Conservation (phyloP, 2,797 vertebrate species). For the Sphaeramia orbicularis region DNA sequence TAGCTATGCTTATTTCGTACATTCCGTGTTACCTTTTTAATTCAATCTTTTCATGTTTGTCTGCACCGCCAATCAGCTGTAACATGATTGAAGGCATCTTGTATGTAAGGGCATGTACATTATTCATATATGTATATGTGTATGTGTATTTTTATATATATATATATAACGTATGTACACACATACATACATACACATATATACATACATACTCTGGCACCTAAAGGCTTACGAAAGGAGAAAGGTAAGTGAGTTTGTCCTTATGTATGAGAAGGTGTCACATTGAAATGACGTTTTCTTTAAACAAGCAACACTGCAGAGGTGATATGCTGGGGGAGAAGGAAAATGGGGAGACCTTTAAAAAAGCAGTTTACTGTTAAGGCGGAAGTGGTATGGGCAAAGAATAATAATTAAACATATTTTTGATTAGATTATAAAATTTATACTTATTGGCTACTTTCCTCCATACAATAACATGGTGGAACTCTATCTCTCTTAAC, state of each 20-base stretch:
- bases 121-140: too few species aligned
- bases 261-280: not conserved
- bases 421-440: not conserved
- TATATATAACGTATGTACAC: too few species aligned
- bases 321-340: constrained; percentile 17
- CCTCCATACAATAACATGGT: not conserved
- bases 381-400: not conserved
- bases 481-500: not conserved
- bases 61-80: not conserved
- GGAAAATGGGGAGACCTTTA: constrained; percentile 20
- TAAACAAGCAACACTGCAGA: constrained; percentile 42
- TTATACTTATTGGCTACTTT: not conserved
- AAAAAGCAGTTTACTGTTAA: not conserved
- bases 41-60: not conserved
- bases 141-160: not conserved
- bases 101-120: not conserved
- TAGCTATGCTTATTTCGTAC: too few species aligned
- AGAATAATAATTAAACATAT: too few species aligned
- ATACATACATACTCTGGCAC: too few species aligned
- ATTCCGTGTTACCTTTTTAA: not conserved
- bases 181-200: too few species aligned
- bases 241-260: not conserved
- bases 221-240: not conserved
- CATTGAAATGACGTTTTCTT: constrained; percentile 20
- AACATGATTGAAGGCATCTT: not conserved